Conservation (phyloP, 2,797 vertebrate genomes). For the Furcifer pardalis region DNA sequence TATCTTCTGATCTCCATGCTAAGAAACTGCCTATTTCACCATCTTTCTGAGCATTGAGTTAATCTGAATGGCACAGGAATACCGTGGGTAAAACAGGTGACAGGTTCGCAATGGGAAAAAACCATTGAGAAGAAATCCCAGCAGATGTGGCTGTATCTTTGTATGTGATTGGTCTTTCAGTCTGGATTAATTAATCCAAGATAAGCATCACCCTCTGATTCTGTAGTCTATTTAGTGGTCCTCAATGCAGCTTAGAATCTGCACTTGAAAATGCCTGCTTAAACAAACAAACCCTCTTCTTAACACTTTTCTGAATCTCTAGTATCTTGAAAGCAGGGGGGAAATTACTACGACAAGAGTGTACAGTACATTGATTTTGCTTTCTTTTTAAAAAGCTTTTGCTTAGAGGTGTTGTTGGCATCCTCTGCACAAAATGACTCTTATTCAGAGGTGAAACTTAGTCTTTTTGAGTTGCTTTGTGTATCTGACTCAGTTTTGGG, state of each 20-base stretch:
- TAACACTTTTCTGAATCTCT: neutral
- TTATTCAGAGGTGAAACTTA: neutral
- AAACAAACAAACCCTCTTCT: neutral
- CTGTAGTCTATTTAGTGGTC: neutral
- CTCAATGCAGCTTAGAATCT: neutral
- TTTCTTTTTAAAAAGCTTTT: neutral
- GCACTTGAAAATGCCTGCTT: neutral
- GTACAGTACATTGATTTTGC: neutral
- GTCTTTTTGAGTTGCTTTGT: neutral
- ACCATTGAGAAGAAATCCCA: no score
- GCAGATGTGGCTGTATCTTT: neutral
- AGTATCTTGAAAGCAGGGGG: neutral
- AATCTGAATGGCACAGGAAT: neutral
- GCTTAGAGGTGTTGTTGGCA: neutral
- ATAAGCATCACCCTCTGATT: neutral
- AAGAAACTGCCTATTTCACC: neutral
- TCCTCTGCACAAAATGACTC: neutral
- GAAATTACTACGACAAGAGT: neutral
- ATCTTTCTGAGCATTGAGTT: neutral
- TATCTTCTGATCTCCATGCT: neutral
- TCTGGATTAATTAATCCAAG: neutral
- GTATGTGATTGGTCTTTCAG: neutral
- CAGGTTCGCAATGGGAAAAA: neutral
- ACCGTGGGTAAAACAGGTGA: neutral
- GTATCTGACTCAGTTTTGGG: neutral